phyloP scores from a whole-genome alignment of 2,113 vertebrate genomes.

The Trogon surrucura region DNA sequence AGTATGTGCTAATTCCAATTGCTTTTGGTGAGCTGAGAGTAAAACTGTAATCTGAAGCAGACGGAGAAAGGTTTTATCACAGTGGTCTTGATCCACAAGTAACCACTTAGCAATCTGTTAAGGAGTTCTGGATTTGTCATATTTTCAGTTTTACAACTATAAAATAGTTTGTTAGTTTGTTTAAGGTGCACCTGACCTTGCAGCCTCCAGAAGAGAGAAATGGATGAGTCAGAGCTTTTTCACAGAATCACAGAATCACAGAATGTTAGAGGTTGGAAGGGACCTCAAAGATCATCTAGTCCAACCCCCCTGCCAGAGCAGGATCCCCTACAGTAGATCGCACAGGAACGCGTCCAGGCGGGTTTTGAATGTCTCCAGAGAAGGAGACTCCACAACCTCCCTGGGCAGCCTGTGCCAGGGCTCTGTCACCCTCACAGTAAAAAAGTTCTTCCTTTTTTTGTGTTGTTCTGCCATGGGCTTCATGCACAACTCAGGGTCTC shows the following conservation, averaged over 20 bases:
- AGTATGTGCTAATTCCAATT: neutral
- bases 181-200: neutral
- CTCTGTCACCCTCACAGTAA: too few species aligned
- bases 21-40: neutral
- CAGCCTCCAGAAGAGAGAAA: neutral
- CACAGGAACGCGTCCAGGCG: too few species aligned
- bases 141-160: neutral
- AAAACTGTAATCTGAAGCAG: neutral
- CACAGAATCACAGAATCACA: too few species aligned
- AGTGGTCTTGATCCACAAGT: neutral
- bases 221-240: neutral
- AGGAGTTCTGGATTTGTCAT: neutral
- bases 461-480: neutral
- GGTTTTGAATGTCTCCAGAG: too few species aligned
- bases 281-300: too few species aligned
- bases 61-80: neutral
- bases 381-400: too few species aligned
- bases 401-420: too few species aligned
- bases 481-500: neutral
- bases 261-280: too few species aligned
- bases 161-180: neutral
- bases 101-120: neutral
- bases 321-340: too few species aligned
- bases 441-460: too few species aligned
- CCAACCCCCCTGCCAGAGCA: too few species aligned